A percentile compares a stretch with the other conserved stretches of the same genome.
These are phyloP conservation scores for Drosophila tanythrix DNA, from an alignment of 2,888 invertebrate species.

Conservation along the genomic window DNA sequence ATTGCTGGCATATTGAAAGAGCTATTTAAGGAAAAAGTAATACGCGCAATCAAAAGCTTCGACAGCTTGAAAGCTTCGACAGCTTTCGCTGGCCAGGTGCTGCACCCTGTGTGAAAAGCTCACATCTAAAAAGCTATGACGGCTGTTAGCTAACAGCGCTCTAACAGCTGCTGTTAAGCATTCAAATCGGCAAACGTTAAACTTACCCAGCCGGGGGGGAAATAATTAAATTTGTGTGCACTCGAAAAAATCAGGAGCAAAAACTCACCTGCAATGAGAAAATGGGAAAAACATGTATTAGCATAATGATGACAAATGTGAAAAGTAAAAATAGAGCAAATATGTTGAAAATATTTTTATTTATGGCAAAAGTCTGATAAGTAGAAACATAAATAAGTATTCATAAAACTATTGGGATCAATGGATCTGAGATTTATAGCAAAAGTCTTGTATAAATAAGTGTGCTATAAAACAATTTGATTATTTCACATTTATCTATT, in stretches of 20 bases:
- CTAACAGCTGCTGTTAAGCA: constrained; percentile 44
- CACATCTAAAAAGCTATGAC: constrained; percentile 16
- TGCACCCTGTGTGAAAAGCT: constrained; percentile 44
- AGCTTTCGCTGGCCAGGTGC: neutral
- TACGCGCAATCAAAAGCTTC: constrained; percentile 21
- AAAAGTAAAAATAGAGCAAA: neutral
- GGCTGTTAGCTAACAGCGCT: constrained; percentile 42
- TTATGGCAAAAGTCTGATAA: too few relatives aligned
- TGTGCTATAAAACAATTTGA: neutral
- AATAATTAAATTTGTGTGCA: constrained; percentile 1
- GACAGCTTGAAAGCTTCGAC: neutral
- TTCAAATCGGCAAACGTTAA: constrained; percentile 35
- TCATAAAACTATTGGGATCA: neutral
- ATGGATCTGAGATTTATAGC: neutral
- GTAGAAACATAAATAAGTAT: neutral
- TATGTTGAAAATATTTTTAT: too few relatives aligned
- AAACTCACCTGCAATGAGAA: constrained; percentile 69
- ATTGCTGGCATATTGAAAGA: neutral
- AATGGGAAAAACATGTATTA: constrained; percentile 18
- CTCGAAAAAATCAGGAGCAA: constrained; percentile 24
- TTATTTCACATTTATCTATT: neutral
- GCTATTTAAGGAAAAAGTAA: neutral
- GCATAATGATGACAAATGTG: neutral
- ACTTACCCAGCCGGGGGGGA: constrained; percentile 36
- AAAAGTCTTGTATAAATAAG: neutral